These are phyloP conservation scores for Triplophysa dalaica DNA, from an alignment of 2,113 vertebrate genomes.

Conservation along the genomic window DNA sequence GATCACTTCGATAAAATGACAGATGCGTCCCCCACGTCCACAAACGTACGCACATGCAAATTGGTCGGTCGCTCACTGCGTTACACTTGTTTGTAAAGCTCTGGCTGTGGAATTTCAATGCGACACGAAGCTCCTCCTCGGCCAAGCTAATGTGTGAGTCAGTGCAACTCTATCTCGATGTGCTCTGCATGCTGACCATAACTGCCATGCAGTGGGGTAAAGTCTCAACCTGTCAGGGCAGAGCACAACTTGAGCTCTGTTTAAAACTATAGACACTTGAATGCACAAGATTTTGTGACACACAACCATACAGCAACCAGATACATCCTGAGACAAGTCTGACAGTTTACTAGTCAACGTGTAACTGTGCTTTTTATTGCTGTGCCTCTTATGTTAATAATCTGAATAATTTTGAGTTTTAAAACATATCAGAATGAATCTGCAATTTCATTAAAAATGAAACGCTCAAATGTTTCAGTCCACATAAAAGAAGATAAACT, in stretches of 20 bases:
- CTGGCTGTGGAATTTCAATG: conserved; percentile 40
- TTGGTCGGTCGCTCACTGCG: conserved; percentile 53
- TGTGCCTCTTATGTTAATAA: too few relatives aligned
- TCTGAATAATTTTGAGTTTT: background rate
- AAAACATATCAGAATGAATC: conserved; percentile 7
- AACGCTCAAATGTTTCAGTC: background rate
- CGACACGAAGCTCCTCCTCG: conserved; percentile 22
- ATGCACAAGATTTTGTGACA: background rate
- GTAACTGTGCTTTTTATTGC: background rate
- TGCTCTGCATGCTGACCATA: conserved; percentile 47
- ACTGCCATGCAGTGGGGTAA: conserved; percentile 2
- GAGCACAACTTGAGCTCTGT: conserved; percentile 34
- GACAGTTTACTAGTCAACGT: background rate
- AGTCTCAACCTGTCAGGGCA: conserved; percentile 15
- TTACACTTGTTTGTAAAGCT: conserved; percentile 31
- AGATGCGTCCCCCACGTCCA: conserved; percentile 27
- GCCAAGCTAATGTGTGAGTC: conserved; percentile 39
- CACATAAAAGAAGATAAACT: conserved; percentile 45
- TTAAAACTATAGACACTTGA: conserved; percentile 8
- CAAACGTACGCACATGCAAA: conserved; percentile 45
- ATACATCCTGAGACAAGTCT: background rate
- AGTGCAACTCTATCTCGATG: conserved; percentile 38
- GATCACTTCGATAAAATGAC: conserved; percentile 52
- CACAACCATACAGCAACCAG: background rate
- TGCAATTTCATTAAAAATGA: background rate